Base-by-base conservation (phyloP, 2,888 invertebrate genomes). In the Trachelus troglodyta region DNA sequence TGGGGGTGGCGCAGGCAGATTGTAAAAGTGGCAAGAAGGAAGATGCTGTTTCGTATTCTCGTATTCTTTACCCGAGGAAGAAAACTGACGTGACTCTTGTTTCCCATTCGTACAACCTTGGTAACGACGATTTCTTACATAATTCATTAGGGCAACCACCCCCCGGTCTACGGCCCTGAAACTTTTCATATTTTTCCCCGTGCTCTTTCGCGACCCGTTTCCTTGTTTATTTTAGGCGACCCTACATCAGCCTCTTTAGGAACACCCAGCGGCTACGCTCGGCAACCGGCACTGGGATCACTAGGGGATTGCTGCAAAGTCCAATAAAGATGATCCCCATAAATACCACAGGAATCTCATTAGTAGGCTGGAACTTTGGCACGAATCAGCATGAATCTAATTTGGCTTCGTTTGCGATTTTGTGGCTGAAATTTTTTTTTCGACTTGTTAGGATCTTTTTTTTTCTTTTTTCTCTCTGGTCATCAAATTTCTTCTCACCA, bases 281-380 rank as follows among this genome's bases (percentile, higher is more conserved):
- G 33, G 6, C 12, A 3, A 11, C 33, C 23, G 56, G 23, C 56
- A 56, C 56, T 23, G 56, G 23, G 56, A 9, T 23, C 23, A 23
- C 71, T 4, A 0, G 31, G 71, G 71, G 33, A 31, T 31, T 31
- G 9, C 15, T 11, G 33, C 71, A 12, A 71, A 71, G 71, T 31
- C 71, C 71, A 34, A 71, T 71, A 71, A 71, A 71, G 31, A 71
- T 71, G 33, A 71, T 71, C 23, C 71, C 31, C 71, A 71, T 71
- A 71, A 71, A 71, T 71, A 71, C 34, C 15, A 71, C 31, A 3
- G 33, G 12, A 69, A 23, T 71, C 56, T 56, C 71, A 31, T 71
- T 71, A 31, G 71, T 11, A 31, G 71, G 23, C 56, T 23, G 6
- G 56, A 56, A 56, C 56, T 23, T 23, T 9, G 23, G 56, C 23